Evolutionary conservation across 2,888 invertebrate genomes (phyloP), one percentile per base, ranked within the genome.

Genomic region (Autographa pulchrina): DNA sequence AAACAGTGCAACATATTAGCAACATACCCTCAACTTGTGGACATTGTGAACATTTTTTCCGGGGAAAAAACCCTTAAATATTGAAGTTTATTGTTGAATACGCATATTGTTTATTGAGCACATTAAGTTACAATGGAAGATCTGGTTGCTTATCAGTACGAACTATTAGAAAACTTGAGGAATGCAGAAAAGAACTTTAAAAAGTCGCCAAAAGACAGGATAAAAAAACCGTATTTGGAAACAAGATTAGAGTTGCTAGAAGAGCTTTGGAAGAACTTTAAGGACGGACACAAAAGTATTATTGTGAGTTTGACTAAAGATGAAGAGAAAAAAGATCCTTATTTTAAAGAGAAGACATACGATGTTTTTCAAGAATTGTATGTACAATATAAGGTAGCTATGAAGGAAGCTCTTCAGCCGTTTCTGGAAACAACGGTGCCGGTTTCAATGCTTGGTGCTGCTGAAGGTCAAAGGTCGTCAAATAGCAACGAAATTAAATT

Each of bases 231-330:
- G 0, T 68, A 68, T n/a, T n/a, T 68, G 7, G 61, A 68, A 62
- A 68, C 68, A 14, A 62, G 62, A 18, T 62, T 68, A 61, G 68
- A 62, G 3, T 14, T 16, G 7, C 25, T 68, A 6, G 68, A 68
- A 54, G 16, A 68, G 13, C 31, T 62, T 25, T 68, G 41, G 41
- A 62, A 8, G 4, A 16, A 8, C 3, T 68, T 68, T 35, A 62
- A 62, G 54, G 62, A 68, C 5, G 68, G 58, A 18, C 62, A 62
- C 14, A 68, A 68, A 35, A 7, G 25, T 14, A 56, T 68, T 16
- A 62, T 58, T 8, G 3, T 18, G 7, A 43, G 62, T 14, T 38
- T n/a, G 5, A 62, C 25, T 18, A 20, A 4, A n/a, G 52, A 58
- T 1, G 48, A 48, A n/a, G 56, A 68, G 0, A 61, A 25, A n/a